Percentiles rank a stretch among this genome's conserved stretches.
Conservation (phyloP, 2,797 vertebrate genomes). For the Chanos chanos region DNA sequence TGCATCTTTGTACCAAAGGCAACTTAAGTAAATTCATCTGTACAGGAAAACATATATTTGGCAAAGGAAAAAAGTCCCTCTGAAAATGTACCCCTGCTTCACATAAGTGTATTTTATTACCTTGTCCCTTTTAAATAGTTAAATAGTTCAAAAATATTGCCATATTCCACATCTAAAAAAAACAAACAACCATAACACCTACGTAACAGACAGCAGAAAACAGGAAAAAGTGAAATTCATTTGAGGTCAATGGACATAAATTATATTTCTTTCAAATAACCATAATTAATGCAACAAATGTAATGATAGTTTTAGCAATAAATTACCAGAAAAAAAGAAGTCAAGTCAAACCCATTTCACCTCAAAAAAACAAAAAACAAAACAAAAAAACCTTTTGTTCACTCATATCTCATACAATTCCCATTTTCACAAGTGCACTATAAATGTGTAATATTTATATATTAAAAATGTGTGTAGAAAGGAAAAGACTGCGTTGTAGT, state of each 20-base stretch:
- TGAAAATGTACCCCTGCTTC: constrained; percentile 38
- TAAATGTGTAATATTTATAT: constrained; percentile 49
- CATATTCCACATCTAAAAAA: constrained; percentile 66
- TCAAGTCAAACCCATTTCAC: constrained; percentile 58
- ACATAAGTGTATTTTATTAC: constrained; percentile 27
- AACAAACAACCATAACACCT: constrained; percentile 49
- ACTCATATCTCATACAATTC: constrained; percentile 52
- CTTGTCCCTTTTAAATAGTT: constrained; percentile 45
- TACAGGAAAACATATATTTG: constrained; percentile 68
- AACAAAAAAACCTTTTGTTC: constrained; percentile 27
- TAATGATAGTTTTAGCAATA: constrained; percentile 50
- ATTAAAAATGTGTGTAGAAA: constrained; percentile 59
- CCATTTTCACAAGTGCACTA: constrained; percentile 66
- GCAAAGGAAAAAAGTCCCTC: constrained; percentile 56
- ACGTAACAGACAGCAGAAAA: constrained; percentile 61
- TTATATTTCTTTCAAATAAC: constrained; percentile 47
- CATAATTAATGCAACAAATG: constrained; percentile 33
- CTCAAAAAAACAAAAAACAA: constrained; percentile 48
- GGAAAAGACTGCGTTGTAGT: constrained; percentile 40
- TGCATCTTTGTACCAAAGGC: constrained; percentile 72
- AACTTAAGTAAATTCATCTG: constrained; percentile 62
- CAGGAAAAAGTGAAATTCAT: constrained; percentile 48
- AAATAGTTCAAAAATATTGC: constrained; percentile 71
- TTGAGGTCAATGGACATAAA: constrained; percentile 40
- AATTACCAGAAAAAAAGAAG: constrained; percentile 54